Evolutionary conservation across 2,888 invertebrate species (phyloP).

Genomic region (Drosophila yooni): DNA sequence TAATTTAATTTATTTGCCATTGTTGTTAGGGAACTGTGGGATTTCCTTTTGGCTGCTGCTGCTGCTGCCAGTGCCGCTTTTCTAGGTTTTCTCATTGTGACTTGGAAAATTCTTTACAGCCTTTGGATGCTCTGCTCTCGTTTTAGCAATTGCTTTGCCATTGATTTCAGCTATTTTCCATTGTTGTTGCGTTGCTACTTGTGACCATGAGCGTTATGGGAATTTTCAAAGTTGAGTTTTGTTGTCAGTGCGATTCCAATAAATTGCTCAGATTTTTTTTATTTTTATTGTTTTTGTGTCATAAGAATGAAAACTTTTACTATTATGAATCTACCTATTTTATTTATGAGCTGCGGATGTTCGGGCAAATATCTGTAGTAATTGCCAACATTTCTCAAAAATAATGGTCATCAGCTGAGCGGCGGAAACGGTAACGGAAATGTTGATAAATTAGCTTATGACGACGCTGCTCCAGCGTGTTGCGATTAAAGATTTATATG

Average conservation of each 20-base stretch:
- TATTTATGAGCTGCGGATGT: conserved; percentile 59
- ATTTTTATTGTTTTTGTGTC: conserved; percentile 35
- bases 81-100: conserved; percentile 67
- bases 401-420: conserved; percentile 2
- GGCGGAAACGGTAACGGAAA: conserved; percentile 34
- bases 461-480: not conserved
- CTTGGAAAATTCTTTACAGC: conserved; percentile 51
- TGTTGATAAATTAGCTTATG: conserved; percentile 46
- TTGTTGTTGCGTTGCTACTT: conserved; percentile 38
- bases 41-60: conserved; percentile 59
- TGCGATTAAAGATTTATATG: conserved; percentile 11
- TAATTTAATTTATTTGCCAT: conserved; percentile 79
- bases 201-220: conserved; percentile 37
- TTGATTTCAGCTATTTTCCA: conserved; percentile 55
- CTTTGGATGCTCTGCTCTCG: conserved; percentile 50
- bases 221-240: conserved; percentile 20
- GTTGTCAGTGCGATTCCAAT: conserved; percentile 30
- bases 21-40: conserved; percentile 75
- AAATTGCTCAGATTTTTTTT: conserved; percentile 66
- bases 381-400: conserved; percentile 45
- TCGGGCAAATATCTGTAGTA: conserved; percentile 42
- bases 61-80: conserved; percentile 35
- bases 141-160: conserved; percentile 60
- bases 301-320: conserved; percentile 74
- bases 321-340: conserved; percentile 62